Evolutionary conservation across 2,113 vertebrate species (phyloP), one percentile per base, ranked within the genome.

Genomic region (Erythrolamprus reginae): DNA sequence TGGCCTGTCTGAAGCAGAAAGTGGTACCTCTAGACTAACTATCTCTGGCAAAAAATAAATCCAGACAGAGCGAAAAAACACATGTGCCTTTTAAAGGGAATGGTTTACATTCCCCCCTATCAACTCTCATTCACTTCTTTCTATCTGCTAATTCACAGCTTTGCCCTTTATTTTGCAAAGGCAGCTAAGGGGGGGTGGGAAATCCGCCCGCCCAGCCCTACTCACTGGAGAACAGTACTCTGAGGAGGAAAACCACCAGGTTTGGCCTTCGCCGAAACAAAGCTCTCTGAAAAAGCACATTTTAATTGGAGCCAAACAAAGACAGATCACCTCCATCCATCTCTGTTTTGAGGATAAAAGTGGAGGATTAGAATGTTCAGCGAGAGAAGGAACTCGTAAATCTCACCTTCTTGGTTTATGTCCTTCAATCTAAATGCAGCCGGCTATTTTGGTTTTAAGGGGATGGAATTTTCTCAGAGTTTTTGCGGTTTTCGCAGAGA

Each of bases 1-100:
- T 95, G 89, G 88, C 90, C 92, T 93, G 93, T 95, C 92, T 90
- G 94, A 83, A 92, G 92, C 92, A 94, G 94, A 90, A 95, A 94
- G 93, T 93, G 93, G 93, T 90, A 92, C 93, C 90, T 92, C 91
- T 92, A 93, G 92, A 91, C 92, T 92, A 87, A 92, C 92, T 93
- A 92, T 28, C 38, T 45, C 92, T 89, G 92, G 93, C 65, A 92
- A 94, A 92, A 94, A 93, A 77, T 19, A 38, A 77, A 77, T 19
- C 65, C 17, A 58, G 19, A 51, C 86, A 3, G 42, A 38, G 10
- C 26, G 42, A 47, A 4, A 48, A 85, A 56, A 7, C 51, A n/a
- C 7, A 38, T 13, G n/a, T 65, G 6, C 21, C 45, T 85, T 23
- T n/a, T 51, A 9, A 90, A 85, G 23, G 1, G n/a, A 56, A 50